Evolutionary conservation across 2,888 invertebrate genomes (phyloP).

Genomic region (Chrysina gloriosa): DNA sequence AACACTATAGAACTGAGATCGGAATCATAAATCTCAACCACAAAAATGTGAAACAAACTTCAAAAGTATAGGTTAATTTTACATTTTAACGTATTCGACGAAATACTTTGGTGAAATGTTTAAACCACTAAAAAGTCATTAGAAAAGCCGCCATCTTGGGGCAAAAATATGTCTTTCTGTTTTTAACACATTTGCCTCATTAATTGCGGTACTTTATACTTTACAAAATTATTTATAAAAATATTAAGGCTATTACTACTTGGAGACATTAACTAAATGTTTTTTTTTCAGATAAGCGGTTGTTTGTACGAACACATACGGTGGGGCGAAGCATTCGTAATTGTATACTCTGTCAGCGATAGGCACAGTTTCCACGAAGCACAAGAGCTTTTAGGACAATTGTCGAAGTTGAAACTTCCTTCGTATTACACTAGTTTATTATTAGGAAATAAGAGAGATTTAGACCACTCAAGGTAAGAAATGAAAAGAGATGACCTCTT

Average conservation of each 20-base stretch:
- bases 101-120: no score
- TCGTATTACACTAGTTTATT: slow-evolving; percentile 82
- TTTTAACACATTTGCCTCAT: neutral
- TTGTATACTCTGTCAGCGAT: slow-evolving; percentile 85
- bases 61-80: no score
- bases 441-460: slow-evolving; percentile 84
- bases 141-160: no score
- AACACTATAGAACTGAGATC: no score
- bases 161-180: no score
- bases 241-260: neutral
- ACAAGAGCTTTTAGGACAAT: slow-evolving; percentile 75
- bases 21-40: no score
- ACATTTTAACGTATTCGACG: no score
- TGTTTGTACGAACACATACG: slow-evolving; percentile 81
- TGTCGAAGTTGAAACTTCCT: slow-evolving; percentile 78
- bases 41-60: no score
- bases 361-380: slow-evolving; percentile 81
- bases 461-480: slow-evolving; percentile 80
- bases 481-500: no score
- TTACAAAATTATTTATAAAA: neutral
- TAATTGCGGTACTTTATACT: no score
- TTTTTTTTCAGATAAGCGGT: slow-evolving; percentile 75
- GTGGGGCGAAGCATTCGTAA: slow-evolving; percentile 86
- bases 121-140: no score
- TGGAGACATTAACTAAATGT: neutral